phyloP scores from a whole-genome alignment of 1,140 invertebrate species.

The Drosophila pseudoobscura region DNA sequence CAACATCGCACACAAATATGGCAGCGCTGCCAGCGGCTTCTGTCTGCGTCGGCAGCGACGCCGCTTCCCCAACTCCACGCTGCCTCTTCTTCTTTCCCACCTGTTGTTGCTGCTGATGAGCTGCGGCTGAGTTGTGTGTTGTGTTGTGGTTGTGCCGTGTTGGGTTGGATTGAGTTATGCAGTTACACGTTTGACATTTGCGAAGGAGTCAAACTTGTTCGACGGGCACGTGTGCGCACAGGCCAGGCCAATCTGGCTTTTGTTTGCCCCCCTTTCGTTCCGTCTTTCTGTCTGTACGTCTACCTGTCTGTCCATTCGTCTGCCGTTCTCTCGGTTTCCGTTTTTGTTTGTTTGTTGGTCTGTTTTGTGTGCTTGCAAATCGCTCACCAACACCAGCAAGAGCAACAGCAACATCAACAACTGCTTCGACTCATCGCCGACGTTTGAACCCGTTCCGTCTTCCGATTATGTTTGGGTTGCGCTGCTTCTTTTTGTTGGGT shows the following conservation, averaged over 20 bases:
- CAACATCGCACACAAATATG: slow-evolving; percentile 51
- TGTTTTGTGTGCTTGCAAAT: slow-evolving; percentile 53
- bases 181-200: slow-evolving; percentile 83
- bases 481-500: slow-evolving; percentile 20
- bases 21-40: slow-evolving; percentile 15
- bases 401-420: background rate
- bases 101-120: slow-evolving; percentile 29
- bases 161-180: slow-evolving; percentile 75
- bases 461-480: slow-evolving; percentile 31
- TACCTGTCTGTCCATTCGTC: slow-evolving; percentile 32
- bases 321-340: slow-evolving; percentile 52
- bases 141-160: slow-evolving; percentile 28
- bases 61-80: slow-evolving; percentile 24
- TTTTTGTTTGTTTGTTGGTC: slow-evolving; percentile 58
- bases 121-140: background rate
- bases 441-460: slow-evolving; percentile 51
- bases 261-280: slow-evolving; percentile 27
- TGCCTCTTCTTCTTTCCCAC: slow-evolving; percentile 46
- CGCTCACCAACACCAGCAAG: slow-evolving; percentile 20
- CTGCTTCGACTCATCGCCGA: slow-evolving; percentile 33
- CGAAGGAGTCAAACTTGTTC: slow-evolving; percentile 83
- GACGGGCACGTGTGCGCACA: slow-evolving; percentile 72
- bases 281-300: slow-evolving; percentile 12
- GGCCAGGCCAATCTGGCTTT: slow-evolving; percentile 44
- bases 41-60: slow-evolving; percentile 18